Evolutionary conservation across 2,797 vertebrate species (phyloP).

Genomic region (Gadopsis bispinosus): DNA sequence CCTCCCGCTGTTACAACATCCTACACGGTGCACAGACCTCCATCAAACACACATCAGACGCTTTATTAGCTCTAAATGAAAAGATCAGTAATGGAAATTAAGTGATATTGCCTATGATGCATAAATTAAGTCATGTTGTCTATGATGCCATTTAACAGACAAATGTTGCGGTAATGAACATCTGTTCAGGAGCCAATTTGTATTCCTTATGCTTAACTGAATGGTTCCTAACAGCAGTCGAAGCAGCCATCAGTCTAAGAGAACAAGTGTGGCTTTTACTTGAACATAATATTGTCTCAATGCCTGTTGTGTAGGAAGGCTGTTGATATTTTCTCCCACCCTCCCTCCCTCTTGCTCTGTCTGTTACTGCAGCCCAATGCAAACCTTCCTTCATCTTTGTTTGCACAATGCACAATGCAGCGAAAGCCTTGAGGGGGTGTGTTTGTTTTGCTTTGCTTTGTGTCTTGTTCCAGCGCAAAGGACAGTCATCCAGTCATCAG

Average conservation of each 20-base stretch:
- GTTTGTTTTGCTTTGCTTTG: constrained; percentile 77
- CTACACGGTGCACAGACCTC: constrained; percentile 23
- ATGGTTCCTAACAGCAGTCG: constrained; percentile 41
- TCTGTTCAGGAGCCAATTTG: constrained; percentile 70
- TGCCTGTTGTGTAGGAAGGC: constrained; percentile 48
- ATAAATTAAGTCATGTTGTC: constrained; percentile 55
- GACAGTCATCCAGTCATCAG: constrained; percentile 70
- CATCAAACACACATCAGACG: constrained; percentile 40
- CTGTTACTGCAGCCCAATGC: constrained; percentile 34
- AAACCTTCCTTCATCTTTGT: constrained; percentile 66
- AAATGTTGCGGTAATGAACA: constrained; percentile 64
- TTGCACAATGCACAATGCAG: constrained; percentile 72
- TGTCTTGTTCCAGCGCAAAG: constrained; percentile 66
- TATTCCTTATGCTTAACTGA: constrained; percentile 66
- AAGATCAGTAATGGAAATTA: constrained; percentile 64
- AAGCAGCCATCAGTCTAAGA: constrained; percentile 58
- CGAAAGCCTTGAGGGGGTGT: constrained; percentile 64
- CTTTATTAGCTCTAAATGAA: constrained; percentile 47
- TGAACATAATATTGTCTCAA: constrained; percentile 54
- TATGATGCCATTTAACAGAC: constrained; percentile 61
- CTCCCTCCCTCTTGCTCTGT: constrained; percentile 1
- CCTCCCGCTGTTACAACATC: constrained; percentile 62
- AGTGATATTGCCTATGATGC: constrained; percentile 46
- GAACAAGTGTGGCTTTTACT: constrained; percentile 59
- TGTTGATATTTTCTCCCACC: constrained; percentile 56